Evolutionary conservation across 2,888 invertebrate species (phyloP).

Genomic region (Halocaridina rubra): DNA sequence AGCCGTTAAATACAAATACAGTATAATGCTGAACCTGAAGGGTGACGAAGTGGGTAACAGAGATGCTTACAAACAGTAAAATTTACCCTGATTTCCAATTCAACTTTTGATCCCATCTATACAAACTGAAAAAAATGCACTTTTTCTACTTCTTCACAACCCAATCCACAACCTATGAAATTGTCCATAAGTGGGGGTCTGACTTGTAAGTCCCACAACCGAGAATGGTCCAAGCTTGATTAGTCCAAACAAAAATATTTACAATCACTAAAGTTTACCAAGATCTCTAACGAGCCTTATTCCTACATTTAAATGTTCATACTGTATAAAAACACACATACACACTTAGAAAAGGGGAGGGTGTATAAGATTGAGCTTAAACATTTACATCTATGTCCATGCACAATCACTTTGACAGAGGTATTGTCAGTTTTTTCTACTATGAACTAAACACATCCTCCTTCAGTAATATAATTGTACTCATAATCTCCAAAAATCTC

Average conservation of each 20-base stretch:
- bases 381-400: background rate
- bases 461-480: conserved; percentile 36
- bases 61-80: too few species aligned
- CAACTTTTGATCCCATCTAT: too few species aligned
- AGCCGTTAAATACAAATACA: too few species aligned
- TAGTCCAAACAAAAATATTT: too few species aligned
- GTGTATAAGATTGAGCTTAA: background rate
- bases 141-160: background rate
- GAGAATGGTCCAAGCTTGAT: too few species aligned
- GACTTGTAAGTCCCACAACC: background rate
- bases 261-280: background rate
- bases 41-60: too few species aligned
- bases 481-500: conserved; percentile 9
- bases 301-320: background rate
- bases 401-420: background rate
- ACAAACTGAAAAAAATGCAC: too few species aligned
- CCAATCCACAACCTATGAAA: background rate
- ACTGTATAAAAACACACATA: background rate
- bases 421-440: background rate
- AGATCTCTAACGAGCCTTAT: background rate
- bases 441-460: background rate
- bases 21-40: too few species aligned
- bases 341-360: background rate
- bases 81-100: too few species aligned
- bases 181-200: background rate